Evolutionary conservation across 64 coral and sea anemone species (phyloP), one percentile per base, ranked within the genome.

Genomic region (Pocillopora verrucosa): DNA sequence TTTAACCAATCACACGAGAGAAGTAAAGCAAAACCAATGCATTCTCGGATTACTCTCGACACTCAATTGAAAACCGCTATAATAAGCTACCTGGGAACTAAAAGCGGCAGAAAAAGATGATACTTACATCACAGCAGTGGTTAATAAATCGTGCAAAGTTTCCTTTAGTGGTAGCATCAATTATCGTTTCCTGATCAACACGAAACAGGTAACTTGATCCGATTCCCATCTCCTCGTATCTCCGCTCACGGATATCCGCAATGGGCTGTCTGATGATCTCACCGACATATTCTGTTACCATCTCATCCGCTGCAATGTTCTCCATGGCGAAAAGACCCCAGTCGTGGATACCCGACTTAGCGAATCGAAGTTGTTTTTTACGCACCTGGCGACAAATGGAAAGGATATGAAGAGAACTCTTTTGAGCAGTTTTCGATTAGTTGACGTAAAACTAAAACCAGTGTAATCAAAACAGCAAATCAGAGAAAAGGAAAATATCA

Each of bases 91-190:
- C 58, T 80, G 34, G 30, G 41, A 51, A 51, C 41, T 51, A 51
- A 4, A 0, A 59, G 19, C 11, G 58, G 81, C 20, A 2, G n/a
- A 13, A 13, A 36, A 65, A 73, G 25, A 41, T 16, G 16, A 51
- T 25, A 98, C 93, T 95, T 92, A 98, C 96, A 69, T 98, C 96
- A 84, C 96, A 98, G 69, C 96, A 95, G 79, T 98, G 96, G 56
- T 98, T 98, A 36, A 98, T 98, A 74, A 98, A 98, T 4, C 96
- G 93, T 20, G 96, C 96, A 16, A 98, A 78, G 74, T 98, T 98
- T 56, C 96, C 96, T 67, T 88, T 90, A 60, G 89, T 91, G 15
- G 96, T 98, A 4, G 96, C 96, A 85, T 98, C 96, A 61, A 98
- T 95, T 15, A 98, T 98, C 1, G 96, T 98, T 13, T 94, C 93